A percentile compares a stretch with the other conserved stretches of the same genome.
Conservation (phyloP, 2,797 vertebrate genomes). For the Cirrhinus mrigala region DNA sequence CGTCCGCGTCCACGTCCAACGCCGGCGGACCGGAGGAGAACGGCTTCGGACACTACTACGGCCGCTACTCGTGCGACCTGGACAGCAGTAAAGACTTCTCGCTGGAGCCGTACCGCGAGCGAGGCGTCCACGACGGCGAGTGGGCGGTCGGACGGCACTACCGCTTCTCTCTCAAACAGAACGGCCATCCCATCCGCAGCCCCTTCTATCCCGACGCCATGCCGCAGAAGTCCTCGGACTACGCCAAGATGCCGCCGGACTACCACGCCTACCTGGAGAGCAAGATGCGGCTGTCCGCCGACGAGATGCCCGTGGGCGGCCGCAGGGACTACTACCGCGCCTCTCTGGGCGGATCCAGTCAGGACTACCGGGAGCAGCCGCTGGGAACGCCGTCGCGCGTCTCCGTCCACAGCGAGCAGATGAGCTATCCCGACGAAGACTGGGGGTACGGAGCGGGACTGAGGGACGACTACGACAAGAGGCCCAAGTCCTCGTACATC, state of each 20-base stretch:
- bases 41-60: conserved; percentile 89
- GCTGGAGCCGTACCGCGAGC: conserved; percentile 73
- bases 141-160: conserved; percentile 82
- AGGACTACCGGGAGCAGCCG: conserved; percentile 91
- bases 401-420: conserved; percentile 88
- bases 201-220: conserved; percentile 89
- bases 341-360: conserved; percentile 86
- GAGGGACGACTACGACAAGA: conserved; percentile 91
- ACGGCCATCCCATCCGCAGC: conserved; percentile 88
- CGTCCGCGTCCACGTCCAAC: conserved; percentile 59
- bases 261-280: conserved; percentile 89
- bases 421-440: conserved; percentile 87
- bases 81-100: conserved; percentile 85
- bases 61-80: conserved; percentile 92
- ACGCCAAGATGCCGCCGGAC: conserved; percentile 86
- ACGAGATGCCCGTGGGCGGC: conserved; percentile 81
- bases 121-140: conserved; percentile 79
- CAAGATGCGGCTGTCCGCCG: conserved; percentile 83
- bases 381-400: conserved; percentile 86
- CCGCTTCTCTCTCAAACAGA: conserved; percentile 84
- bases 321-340: conserved; percentile 89
- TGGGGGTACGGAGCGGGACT: conserved; percentile 85
- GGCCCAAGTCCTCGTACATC: conserved; percentile 94
- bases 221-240: conserved; percentile 84
- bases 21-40: conserved; percentile 85